Evolutionary conservation across 1,140 invertebrate species (phyloP), one percentile per base, ranked within the genome.

Genomic region (Dendroctonus ponderosae): DNA sequence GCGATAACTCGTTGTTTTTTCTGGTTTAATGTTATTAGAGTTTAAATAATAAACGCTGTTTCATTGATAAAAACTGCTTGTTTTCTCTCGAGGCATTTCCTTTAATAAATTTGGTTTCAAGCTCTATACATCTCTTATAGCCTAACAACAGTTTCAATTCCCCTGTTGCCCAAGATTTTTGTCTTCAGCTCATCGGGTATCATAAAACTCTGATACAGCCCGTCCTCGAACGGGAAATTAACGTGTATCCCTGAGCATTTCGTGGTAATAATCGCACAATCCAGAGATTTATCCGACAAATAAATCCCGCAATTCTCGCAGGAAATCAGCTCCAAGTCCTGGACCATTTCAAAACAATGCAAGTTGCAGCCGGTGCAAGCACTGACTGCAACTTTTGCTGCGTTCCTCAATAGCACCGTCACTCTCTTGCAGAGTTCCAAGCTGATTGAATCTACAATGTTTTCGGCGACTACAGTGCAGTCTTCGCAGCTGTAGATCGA

Each of bases 211-310:
- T 63, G 49, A 44, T 68, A 68, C 9, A 68, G 7, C 9, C 60
- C 60, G 41, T 68, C 66, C 40, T 68, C 66, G 52, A 68, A 68
- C 5, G 60, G 66, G 39, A 68, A 68, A 39, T 61, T 56, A 7
- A 68, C 58, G 15, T 53, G 44, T 14, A 52, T 62, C 49, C 53
- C 51, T 9, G 38, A 12, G 43, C 58, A 67, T 51, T 56, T 67
- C 9, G 50, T 46, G 5, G 65, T 61, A 8, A 41, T 0, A 9
- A 67, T 67, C 5, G 41, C 9, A 14, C 40, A 54, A 50, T 67
- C 58, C 50, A 61, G 14, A 11, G 65, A 67, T 48, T 56, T 68
- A 51, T 68, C 60, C 3, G 66, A 62, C 42, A 68, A 44, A 44
- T 68, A 52, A 6, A 62, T 38, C 39, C 52, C 53, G 44, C 53